Evolutionary conservation across 2,797 vertebrate species (phyloP).

Genomic region (Rhabdophis nuchalis): DNA sequence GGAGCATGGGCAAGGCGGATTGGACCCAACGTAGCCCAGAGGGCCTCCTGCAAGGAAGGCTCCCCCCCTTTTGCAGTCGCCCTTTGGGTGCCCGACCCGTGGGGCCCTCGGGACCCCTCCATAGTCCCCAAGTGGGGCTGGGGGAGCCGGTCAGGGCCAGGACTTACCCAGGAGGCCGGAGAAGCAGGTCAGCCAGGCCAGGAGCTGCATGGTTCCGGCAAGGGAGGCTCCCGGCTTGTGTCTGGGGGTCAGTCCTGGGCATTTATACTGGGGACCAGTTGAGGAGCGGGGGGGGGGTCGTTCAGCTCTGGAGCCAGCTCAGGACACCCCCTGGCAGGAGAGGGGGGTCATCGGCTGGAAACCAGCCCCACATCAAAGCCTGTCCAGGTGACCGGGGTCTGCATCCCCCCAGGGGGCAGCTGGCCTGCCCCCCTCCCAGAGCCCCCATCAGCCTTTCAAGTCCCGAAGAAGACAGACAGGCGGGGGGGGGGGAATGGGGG

Average conservation of each 20-base stretch:
- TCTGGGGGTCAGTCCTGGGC: not conserved
- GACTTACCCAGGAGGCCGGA: slow-evolving; percentile 69
- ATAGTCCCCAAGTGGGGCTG: not conserved
- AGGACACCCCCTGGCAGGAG: not conserved
- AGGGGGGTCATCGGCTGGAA: too few species aligned
- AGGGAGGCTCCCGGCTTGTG: not conserved
- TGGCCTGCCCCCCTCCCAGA: not conserved
- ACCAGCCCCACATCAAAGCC: slow-evolving; percentile 70
- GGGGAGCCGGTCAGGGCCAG: not conserved
- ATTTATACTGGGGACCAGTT: not conserved
- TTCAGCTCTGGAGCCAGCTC: not conserved
- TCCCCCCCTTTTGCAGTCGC: not conserved
- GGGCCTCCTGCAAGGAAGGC: not conserved
- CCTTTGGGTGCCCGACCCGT: not conserved
- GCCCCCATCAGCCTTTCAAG: slow-evolving; percentile 58
- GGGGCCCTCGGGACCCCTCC: not conserved
- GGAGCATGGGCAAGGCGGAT: not conserved
- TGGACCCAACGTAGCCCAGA: not conserved
- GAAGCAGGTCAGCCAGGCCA: slow-evolving; percentile 53
- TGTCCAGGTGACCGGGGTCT: slow-evolving; percentile 29
- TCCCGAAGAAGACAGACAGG: slow-evolving; percentile 12
- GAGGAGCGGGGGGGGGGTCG: not conserved
- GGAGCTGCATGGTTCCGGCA: slow-evolving; percentile 2
- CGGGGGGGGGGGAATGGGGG: rapidly evolving
- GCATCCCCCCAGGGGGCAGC: slow-evolving; percentile 56